Percentiles rank a stretch among this genome's conserved stretches.
Conservation (phyloP, 2,888 invertebrate genomes). For the Eristalis intricaria region DNA sequence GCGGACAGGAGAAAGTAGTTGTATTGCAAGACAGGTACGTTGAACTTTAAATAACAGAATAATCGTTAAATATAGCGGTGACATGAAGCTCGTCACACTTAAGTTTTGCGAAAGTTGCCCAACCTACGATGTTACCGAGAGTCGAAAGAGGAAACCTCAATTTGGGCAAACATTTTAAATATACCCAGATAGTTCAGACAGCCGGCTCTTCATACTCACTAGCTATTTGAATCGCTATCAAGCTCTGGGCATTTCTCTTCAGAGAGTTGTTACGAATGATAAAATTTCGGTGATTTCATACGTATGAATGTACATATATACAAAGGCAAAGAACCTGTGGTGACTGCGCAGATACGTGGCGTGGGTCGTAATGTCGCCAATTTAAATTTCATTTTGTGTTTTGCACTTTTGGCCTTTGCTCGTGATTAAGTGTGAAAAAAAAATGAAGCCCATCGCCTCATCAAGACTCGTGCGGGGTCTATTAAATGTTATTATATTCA, state of each 20-base stretch:
- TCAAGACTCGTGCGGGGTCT: slow-evolving; percentile 15
- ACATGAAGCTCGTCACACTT: slow-evolving; percentile 2
- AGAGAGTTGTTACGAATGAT: slow-evolving; percentile 11
- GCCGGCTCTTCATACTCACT: not conserved
- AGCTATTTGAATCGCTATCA: not conserved
- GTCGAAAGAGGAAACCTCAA: not conserved
- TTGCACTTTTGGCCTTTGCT: slow-evolving; percentile 30
- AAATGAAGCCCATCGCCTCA: slow-evolving; percentile 7
- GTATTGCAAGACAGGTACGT: slow-evolving; percentile 92
- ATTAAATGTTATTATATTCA: slow-evolving; percentile 52
- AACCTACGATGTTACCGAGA: not conserved
- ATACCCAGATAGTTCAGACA: not conserved
- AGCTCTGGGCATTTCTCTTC: slow-evolving; percentile 34
- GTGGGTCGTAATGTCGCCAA: slow-evolving; percentile 60
- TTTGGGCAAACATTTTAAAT: slow-evolving; percentile 24
- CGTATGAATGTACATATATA: not conserved
- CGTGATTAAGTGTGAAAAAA: slow-evolving; percentile 1
- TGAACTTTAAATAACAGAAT: slow-evolving; percentile 8
- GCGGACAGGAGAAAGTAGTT: slow-evolving; percentile 91
- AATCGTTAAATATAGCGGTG: not conserved
- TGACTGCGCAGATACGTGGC: slow-evolving; percentile 44
- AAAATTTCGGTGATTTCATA: slow-evolving; percentile 40
- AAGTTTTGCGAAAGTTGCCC: slow-evolving; percentile 27
- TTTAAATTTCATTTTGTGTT: slow-evolving; percentile 28
- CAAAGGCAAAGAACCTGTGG: slow-evolving; percentile 13